Conservation (phyloP, 2,113 vertebrate species). For the Corvus moneduloides region DNA sequence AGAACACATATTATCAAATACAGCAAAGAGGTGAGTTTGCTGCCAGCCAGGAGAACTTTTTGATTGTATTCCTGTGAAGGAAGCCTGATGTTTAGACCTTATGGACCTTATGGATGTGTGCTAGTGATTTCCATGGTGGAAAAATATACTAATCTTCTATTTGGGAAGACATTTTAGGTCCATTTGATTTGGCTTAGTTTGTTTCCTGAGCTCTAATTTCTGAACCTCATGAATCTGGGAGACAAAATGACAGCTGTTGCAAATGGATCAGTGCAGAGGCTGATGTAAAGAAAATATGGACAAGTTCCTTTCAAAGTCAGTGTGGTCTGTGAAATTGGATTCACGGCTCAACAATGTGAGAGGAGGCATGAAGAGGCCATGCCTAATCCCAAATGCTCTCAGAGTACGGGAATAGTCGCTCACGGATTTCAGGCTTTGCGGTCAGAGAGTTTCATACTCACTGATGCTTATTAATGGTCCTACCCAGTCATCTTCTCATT, state of each 20-base stretch:
- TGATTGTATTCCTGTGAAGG: background rate
- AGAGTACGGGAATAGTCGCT: rapidly evolving
- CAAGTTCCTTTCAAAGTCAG: background rate
- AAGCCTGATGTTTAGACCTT: background rate
- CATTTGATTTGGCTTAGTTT: background rate
- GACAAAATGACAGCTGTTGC: background rate
- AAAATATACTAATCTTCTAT: background rate
- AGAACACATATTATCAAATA: background rate
- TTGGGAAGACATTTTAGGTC: background rate
- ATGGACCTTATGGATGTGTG: background rate
- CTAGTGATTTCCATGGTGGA: background rate
- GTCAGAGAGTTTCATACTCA: background rate
- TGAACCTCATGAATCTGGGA: background rate
- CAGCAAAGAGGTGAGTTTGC: background rate
- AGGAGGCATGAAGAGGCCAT: background rate
- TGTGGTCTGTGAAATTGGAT: background rate
- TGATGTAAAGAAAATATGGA: background rate
- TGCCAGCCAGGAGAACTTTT: background rate
- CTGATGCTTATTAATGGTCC: background rate
- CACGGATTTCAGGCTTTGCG: background rate
- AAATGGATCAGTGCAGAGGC: background rate
- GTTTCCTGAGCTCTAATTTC: background rate
- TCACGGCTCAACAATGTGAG: background rate
- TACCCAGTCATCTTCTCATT: background rate
- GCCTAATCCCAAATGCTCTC: background rate